These are phyloP conservation scores for Brachyistius frenatus DNA, from an alignment of 2,113 vertebrate genomes.

Conservation along the genomic window DNA sequence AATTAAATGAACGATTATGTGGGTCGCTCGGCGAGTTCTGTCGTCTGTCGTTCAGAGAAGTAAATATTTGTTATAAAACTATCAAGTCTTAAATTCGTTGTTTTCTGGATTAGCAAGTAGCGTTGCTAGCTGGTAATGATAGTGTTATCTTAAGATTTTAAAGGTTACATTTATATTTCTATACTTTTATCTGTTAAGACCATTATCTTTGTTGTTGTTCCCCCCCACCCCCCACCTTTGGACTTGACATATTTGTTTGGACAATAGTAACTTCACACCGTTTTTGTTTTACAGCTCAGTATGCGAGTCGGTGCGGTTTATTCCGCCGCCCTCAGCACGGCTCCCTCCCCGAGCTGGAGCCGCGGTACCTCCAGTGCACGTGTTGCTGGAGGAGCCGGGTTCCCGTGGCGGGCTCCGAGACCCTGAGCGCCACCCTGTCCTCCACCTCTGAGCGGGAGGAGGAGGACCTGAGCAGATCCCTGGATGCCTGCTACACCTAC, in stretches of 20 bases:
- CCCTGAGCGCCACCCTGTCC: conserved; percentile 21
- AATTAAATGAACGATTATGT: conserved; percentile 66
- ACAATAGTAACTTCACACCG: too few species aligned
- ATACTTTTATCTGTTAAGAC: too few species aligned
- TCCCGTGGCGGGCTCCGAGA: conserved; percentile 55
- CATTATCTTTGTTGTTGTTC: too few species aligned
- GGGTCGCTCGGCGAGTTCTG: conserved; percentile 68
- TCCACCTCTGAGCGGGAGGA: not conserved
- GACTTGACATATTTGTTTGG: too few species aligned
- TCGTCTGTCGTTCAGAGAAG: conserved; percentile 69
- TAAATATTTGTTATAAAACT: conserved; percentile 10
- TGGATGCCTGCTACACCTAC: conserved; percentile 80
- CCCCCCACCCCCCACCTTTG: too few species aligned
- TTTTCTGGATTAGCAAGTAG: not conserved
- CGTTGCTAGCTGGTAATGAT: not conserved
- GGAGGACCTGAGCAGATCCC: conserved; percentile 6
- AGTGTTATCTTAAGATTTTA: too few species aligned
- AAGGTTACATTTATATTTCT: too few species aligned
- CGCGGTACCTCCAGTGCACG: conserved; percentile 76
- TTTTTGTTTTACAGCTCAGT: conserved; percentile 35
- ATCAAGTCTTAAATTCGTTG: not conserved
- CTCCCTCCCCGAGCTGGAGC: conserved; percentile 60
- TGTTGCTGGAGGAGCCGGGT: conserved; percentile 80
- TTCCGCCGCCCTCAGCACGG: conserved; percentile 55
- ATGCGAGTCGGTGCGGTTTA: conserved; percentile 56